phyloP scores from a whole-genome alignment of 2,113 vertebrate species.

The Calyptomena viridis region DNA sequence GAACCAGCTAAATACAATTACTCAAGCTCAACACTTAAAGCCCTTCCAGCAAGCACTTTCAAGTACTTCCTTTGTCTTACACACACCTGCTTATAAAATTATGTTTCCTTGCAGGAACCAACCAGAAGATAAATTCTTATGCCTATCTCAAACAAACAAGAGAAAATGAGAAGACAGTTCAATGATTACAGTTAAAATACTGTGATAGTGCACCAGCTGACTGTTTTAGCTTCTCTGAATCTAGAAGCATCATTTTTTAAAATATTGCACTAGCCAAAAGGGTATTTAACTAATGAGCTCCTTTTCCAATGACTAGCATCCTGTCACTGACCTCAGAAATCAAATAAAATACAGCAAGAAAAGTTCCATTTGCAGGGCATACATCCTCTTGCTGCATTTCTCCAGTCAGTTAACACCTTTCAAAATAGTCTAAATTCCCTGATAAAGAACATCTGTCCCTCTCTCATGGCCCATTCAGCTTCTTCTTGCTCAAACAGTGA shows the following conservation, averaged over 20 bases:
- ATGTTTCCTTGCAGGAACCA: not conserved
- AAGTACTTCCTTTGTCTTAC: not conserved
- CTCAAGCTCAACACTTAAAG: not conserved
- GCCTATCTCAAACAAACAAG: not conserved
- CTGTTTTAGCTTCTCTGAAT: not conserved
- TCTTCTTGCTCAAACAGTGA: not conserved
- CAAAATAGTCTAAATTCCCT: not conserved
- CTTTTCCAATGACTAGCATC: not conserved
- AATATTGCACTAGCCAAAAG: not conserved
- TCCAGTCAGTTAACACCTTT: not conserved
- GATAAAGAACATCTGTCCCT: not conserved
- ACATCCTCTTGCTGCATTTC: not conserved
- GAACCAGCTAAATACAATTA: not conserved
- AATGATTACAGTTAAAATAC: not conserved
- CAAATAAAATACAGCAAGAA: not conserved
- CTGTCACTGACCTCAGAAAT: not conserved
- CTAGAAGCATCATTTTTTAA: not conserved
- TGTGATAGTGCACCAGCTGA: not conserved
- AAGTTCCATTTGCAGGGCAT: not conserved
- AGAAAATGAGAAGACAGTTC: not conserved
- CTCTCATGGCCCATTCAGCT: not conserved
- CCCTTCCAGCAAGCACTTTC: not conserved
- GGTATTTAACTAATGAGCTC: not conserved
- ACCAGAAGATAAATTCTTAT: rapidly evolving
- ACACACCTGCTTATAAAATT: not conserved